Base-by-base conservation (phyloP, 2,797 vertebrate genomes). In the Phataginus tetradactyla region DNA sequence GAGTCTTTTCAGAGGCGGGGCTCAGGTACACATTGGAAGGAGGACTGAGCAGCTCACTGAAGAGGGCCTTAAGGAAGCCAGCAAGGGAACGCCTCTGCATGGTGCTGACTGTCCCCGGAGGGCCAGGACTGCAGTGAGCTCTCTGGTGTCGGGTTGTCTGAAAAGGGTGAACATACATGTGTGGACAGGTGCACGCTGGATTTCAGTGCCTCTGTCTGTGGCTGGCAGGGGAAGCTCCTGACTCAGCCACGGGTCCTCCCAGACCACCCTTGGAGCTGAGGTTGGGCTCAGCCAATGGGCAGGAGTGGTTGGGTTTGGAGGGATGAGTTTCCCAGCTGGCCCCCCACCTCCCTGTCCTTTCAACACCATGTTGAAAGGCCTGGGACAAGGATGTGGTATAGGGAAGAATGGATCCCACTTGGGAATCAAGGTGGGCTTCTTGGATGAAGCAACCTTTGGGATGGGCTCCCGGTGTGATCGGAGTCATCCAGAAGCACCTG, bases 391-490 rank as follows among this genome's bases (percentile, higher is more conserved):
- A n/a, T 49, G 39, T 49, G 51, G n/a, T 53, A 32, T 21, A 21
- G 18, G 61, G 63, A 87, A 87, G 90, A 90, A n/a, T 23, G 29
- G 79, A 17, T 68, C 39, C 57, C 37, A 37, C 49, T 86, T 2
- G 12, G 66, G 12, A 90, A 71, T 90, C 55, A 45, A 53, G 71
- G 37, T n/a, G 18, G 87, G 23, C 74, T 90, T 63, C 61, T 42
- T 79, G 20, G 29, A 71, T 42, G n/a, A 95, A 96, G 83, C 29
- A 32, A 34, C 53, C 77, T 94, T 80, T 42, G n/a, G 66, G 13
- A 34, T 55, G 29, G 64, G 51, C 63, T 86, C 34, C 37, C 14
- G 68, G 8, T 51, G n/a, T 42, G 29, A n/a, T 2, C 86, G 32
- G 69, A 49, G 49, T 83, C 32, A 37, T 72, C 63, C 59, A 69